phyloP scores from a whole-genome alignment of 2,113 vertebrate genomes.

The Tichodroma muraria region DNA sequence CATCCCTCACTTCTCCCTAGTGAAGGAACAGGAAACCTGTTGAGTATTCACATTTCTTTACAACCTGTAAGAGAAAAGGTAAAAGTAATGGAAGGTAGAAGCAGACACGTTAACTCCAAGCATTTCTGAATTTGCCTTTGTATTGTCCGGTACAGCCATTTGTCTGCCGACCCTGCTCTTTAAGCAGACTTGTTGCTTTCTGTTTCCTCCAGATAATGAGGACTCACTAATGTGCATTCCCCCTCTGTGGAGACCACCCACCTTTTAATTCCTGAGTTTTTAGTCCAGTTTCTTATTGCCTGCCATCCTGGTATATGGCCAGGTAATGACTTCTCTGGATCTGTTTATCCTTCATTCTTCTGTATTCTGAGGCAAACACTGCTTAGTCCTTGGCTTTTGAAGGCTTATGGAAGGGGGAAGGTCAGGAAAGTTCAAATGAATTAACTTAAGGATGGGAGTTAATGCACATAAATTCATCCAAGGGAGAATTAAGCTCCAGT shows the following conservation, averaged over 20 bases:
- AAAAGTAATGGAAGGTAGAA: neutral
- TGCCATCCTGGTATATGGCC: neutral
- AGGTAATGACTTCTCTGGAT: neutral
- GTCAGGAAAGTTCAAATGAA: slow-evolving; percentile 7
- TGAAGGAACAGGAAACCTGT: neutral
- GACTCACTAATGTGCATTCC: neutral
- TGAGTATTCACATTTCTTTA: neutral
- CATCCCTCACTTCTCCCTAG: neutral
- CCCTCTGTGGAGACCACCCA: neutral
- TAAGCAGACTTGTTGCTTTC: neutral
- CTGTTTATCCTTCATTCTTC: neutral
- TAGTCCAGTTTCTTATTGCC: neutral
- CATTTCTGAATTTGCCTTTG: neutral
- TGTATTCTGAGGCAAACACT: neutral
- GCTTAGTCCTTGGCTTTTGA: neutral
- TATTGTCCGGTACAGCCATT: neutral
- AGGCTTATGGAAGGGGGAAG: neutral
- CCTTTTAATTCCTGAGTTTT: neutral
- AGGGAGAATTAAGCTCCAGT: neutral
- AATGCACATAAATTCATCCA: neutral
- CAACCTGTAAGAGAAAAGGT: neutral
- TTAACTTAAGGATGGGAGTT: neutral
- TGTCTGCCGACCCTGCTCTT: neutral
- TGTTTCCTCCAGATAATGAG: neutral
- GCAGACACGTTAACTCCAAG: neutral